Base-by-base conservation (phyloP, 2,113 vertebrate species). In the Ondatra zibethicus region DNA sequence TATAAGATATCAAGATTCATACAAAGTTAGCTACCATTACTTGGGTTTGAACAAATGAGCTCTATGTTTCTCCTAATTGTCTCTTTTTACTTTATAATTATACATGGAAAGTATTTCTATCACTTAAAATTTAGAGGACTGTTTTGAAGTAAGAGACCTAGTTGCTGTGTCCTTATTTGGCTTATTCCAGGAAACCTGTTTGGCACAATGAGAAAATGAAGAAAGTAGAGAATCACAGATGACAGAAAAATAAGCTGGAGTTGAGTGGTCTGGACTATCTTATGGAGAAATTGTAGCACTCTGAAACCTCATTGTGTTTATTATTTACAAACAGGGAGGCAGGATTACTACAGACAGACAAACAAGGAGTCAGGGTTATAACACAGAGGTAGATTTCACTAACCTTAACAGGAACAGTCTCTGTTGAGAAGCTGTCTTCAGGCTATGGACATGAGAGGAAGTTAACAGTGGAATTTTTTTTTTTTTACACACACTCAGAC, bases 51-150 rank as follows among this genome's bases (percentile, higher is more conserved):
- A 75, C 66, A 85, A 94, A 82, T 73, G 36, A 58, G 7, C 88
- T 81, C 65, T 63, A 23, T 91, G 16, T 72, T 96, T 96, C 33
- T 90, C 27, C 61, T 88, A 95, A 61, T 11, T 5, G 66, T 58
- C 13, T 90, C 5, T 88, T 93, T 93, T 73, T 63, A 63, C 72
- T 92, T 76, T 93, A 61, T 91, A 95, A 94, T 92, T 94, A 88
- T 52, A 7, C 19, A 66, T 73, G 14, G 84, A 89, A 96, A 77
- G 29, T 89, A 70, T 75, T 91, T 89, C 33, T 97, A 47, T 87
- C 39, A 94, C 68, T 96, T 97, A 78, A 93, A n/a, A 88, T 91
- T 96, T 66, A 5, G 23, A 70, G 39, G 36, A 87, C 19, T 88
- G 39, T 92, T 90, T 88, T 87, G 36, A 66, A 29, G 3, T 66